These are phyloP conservation scores for Yponomeuta sedellus DNA, from an alignment of 2,888 invertebrate genomes.

Conservation along the genomic window DNA sequence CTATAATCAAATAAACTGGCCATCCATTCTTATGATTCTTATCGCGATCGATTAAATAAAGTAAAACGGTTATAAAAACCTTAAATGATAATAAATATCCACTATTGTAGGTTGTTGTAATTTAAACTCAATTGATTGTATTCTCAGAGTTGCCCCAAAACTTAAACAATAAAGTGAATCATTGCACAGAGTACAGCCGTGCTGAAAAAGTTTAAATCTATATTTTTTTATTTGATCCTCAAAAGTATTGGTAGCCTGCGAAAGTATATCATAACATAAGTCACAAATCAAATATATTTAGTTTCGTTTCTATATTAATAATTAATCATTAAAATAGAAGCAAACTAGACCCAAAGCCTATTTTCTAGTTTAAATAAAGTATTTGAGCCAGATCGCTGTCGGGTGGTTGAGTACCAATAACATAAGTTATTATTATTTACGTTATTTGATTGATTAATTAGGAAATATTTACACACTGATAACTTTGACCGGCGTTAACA, in stretches of 20 bases:
- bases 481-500: no score
- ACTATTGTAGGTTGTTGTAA: conserved; percentile 63
- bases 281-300: no score
- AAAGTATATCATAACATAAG: no score
- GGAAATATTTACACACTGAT: no score
- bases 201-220: background rate
- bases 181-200: background rate
- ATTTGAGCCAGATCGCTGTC: no score
- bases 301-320: no score
- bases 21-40: conserved; percentile 50
- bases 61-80: conserved; percentile 69
- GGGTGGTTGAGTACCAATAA: no score
- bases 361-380: no score
- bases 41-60: conserved; percentile 68
- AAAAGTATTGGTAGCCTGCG: background rate
- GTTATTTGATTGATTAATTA: no score
- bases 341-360: no score
- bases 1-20: conserved; percentile 3
- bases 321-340: no score
- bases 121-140: conserved; percentile 69
- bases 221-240: background rate
- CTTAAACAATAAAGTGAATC: conserved; percentile 65
- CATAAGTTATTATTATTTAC: no score
- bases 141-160: conserved; percentile 64
- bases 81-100: conserved; percentile 65